These are phyloP conservation scores for Heliconius aoede DNA, from an alignment of 2,888 invertebrate species.

Conservation along the genomic window DNA sequence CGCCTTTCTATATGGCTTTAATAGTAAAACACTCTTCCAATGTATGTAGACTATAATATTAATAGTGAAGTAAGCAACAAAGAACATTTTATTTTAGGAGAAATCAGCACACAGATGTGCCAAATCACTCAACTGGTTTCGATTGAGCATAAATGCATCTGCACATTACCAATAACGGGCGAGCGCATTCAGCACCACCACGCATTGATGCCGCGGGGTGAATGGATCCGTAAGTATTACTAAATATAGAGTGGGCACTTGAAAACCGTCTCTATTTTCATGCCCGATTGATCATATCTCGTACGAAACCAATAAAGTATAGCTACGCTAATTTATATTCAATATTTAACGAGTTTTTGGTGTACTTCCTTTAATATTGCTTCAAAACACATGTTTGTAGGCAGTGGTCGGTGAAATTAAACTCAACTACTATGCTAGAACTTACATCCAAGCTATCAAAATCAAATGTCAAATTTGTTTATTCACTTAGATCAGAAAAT, in stretches of 20 bases:
- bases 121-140: constrained; percentile 23
- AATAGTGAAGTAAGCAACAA: background rate
- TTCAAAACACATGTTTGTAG: background rate
- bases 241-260: constrained; percentile 74
- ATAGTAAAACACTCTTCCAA: background rate
- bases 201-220: constrained; percentile 56
- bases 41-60: background rate
- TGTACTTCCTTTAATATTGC: background rate
- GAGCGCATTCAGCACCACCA: background rate
- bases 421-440: too few relatives aligned
- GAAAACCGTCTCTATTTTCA: constrained; percentile 36
- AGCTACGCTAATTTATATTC: constrained; percentile 19
- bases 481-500: too few relatives aligned
- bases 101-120: constrained; percentile 13
- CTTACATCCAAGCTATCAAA: too few relatives aligned
- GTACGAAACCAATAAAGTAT: constrained; percentile 5
- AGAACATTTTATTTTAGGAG: background rate
- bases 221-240: constrained; percentile 64
- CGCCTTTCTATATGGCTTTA: background rate
- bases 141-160: constrained; percentile 40
- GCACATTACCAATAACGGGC: constrained; percentile 51
- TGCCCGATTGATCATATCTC: constrained; percentile 26
- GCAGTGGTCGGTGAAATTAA: too few relatives aligned
- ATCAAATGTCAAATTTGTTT: too few relatives aligned
- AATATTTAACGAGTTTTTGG: constrained; percentile 19